These are phyloP conservation scores for Thamnophis sirtalis DNA, from an alignment of 2,113 vertebrate species.

Conservation along the genomic window DNA sequence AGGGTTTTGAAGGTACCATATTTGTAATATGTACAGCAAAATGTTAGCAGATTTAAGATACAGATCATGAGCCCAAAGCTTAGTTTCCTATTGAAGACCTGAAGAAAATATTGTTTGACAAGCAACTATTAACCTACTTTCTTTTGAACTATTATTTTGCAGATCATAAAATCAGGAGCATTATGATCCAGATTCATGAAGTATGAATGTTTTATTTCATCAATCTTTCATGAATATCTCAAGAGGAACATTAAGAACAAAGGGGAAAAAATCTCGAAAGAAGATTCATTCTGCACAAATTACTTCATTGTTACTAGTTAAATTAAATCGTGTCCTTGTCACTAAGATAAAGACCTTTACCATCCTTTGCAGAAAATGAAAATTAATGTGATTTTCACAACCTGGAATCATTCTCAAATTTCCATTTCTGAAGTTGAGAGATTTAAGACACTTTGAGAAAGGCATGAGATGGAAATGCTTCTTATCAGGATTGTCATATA, in stretches of 20 bases:
- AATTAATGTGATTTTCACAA: neutral
- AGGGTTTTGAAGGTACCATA: neutral
- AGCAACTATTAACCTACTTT: neutral
- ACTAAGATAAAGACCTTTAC: neutral
- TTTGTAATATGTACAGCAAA: neutral
- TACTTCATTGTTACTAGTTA: neutral
- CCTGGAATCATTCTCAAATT: neutral
- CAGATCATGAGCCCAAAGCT: neutral
- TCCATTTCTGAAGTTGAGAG: neutral
- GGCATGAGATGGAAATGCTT: neutral
- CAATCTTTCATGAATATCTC: neutral
- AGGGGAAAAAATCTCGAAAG: neutral
- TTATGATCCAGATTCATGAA: neutral
- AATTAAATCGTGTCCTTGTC: neutral
- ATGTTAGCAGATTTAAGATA: neutral
- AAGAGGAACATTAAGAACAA: neutral
- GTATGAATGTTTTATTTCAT: neutral
- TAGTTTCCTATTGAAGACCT: neutral
- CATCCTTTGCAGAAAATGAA: neutral
- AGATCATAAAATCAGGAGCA: neutral
- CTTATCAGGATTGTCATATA: neutral
- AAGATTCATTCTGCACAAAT: neutral
- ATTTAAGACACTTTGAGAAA: neutral
- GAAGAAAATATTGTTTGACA: neutral
- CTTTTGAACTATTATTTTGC: neutral